Base-by-base conservation (phyloP, 2,888 invertebrate genomes). In the Camponotus fellah region DNA sequence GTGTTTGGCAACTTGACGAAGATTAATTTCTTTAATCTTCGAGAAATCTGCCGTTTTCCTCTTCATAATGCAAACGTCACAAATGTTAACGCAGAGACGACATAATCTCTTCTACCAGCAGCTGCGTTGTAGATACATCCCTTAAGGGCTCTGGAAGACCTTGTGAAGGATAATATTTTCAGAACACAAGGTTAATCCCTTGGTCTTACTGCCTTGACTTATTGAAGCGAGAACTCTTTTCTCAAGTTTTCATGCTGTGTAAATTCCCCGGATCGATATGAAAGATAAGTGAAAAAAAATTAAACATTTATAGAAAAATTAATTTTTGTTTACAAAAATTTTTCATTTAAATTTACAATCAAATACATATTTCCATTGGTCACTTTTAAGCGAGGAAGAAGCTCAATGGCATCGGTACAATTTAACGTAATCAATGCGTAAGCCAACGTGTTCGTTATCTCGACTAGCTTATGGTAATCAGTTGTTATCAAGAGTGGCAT, bases 391-490 rank as follows among this genome's bases (percentile, higher is more conserved):
- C 43, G 12, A 46, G 34, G n/a, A 21, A 26, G 3, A 69, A 37
- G 14, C 46, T 58, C 6, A 68, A 21, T 10, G 14, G 1, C 2
- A 21, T 34, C 9, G 34, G 26, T 26, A 8, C 14, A 8, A 37
- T 21, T 49, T 43, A 71, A 53, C 10, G 71, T 40, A 83, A 79
- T 65, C 60, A 74, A 49, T 14, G 49, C 21, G 64, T 60, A 77
- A 37, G 14, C 56, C 40, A 81, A 60, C 49, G 62, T 72, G 76
- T 76, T 66, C 68, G 74, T 87, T 86, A 77, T 85, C 83, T 83
- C 68, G 85, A 64, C 81, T 75, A 87, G 71, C 82, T 86, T 83
- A 83, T 87, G 86, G 84, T 89, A 89, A 89, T 89, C 89, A 87
- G 89, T 81, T 89, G 86, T 89, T 89, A 89, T 89, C 89, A 86